A percentile compares a stretch with the other conserved stretches of the same genome.
phyloP scores from a whole-genome alignment of 1,140 invertebrate species.

The Pollicipes pollicipes region DNA sequence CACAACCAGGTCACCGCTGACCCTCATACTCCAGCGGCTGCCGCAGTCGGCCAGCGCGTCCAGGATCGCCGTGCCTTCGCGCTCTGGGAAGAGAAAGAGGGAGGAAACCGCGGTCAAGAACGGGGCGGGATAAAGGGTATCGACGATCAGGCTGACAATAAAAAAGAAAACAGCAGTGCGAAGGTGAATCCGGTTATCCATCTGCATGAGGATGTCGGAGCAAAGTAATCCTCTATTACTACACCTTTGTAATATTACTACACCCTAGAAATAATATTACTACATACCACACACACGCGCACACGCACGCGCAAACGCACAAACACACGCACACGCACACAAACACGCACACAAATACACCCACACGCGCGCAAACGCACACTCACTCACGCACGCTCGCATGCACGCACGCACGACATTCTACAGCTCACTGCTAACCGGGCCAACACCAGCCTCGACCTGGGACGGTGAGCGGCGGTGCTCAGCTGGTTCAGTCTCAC shows the following conservation, averaged over 20 bases:
- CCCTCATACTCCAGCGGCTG: constrained; percentile 26
- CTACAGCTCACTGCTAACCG: no score
- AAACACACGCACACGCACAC: no score
- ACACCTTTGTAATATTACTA: neutral
- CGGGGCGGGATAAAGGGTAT: neutral
- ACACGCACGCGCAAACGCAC: no score
- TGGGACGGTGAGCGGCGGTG: neutral
- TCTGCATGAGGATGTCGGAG: no score
- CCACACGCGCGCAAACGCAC: neutral
- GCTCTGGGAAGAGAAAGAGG: constrained; percentile 27
- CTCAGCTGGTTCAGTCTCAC: no score
- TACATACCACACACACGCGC: no score
- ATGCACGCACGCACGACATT: no score
- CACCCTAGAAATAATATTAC: constrained; percentile 1
- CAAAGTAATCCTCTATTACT: no score
- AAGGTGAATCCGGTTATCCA: no score
- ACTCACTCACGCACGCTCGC: neutral
- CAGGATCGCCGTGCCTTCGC: constrained; percentile 60
- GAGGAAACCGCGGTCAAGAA: constrained; percentile 30
- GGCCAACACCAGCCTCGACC: no score
- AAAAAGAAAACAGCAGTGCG: neutral
- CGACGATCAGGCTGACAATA: neutral
- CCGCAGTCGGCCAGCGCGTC: constrained; percentile 55
- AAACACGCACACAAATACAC: no score
- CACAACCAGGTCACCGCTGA: constrained; percentile 60